These are phyloP conservation scores for Corydoras maculifer DNA, from an alignment of 2,113 vertebrate genomes.

Conservation along the genomic window DNA sequence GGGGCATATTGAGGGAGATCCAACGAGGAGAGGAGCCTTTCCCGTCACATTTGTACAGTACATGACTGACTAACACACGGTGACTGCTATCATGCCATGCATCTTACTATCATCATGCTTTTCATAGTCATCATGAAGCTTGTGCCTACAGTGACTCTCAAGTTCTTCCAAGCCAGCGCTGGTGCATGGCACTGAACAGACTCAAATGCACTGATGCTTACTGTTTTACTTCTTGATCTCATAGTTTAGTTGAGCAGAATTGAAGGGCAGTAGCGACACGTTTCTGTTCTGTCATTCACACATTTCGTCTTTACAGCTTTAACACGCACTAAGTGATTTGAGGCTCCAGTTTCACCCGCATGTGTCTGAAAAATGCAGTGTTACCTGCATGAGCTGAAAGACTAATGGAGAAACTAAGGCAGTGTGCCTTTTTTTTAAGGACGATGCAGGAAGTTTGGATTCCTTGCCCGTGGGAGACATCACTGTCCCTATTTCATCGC, in stretches of 20 bases:
- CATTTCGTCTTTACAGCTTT: constrained; percentile 17
- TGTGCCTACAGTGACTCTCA: constrained; percentile 13
- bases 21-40: constrained; percentile 86
- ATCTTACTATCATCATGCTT: too few relatives aligned
- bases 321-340: not conserved
- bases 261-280: too few relatives aligned
- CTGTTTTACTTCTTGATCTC: constrained; percentile 22
- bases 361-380: too few relatives aligned
- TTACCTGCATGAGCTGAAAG: constrained; percentile 32
- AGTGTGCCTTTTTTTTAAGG: constrained; percentile 19
- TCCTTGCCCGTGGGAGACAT: constrained; percentile 24
- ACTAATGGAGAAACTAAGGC: constrained; percentile 4
- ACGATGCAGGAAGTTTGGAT: constrained; percentile 31
- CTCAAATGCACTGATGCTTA: constrained; percentile 1
- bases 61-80: constrained; percentile 75
- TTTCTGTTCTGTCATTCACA: not conserved
- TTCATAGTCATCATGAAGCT: constrained; percentile 7
- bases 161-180: constrained; percentile 16
- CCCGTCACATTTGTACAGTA: constrained; percentile 96
- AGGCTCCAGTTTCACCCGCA: not conserved
- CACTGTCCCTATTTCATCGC: constrained; percentile 41
- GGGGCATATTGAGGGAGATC: constrained; percentile 94
- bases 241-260: not conserved
- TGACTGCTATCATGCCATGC: not conserved
- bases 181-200: not conserved